Base-by-base conservation (phyloP, 2,113 vertebrate species). In the Scalopus aquaticus region DNA sequence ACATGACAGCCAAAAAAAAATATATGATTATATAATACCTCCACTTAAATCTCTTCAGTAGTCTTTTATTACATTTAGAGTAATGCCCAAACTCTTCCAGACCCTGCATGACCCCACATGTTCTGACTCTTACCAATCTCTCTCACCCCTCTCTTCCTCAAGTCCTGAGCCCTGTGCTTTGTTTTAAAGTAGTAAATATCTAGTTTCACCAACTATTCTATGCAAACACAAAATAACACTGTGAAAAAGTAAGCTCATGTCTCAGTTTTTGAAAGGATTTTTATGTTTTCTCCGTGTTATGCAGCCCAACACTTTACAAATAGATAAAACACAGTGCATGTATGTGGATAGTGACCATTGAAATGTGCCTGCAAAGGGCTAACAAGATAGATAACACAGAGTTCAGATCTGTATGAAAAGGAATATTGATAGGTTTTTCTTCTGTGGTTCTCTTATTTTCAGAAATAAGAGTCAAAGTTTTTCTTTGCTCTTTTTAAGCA, bases 1-100 rank as follows among this genome's bases (percentile, higher is more conserved):
- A 79, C 6, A 69, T 74, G 58, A 16, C 46, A 91, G 84, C 79
- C 72, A 93, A 85, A 93, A 54, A 96, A 93, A 84, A n/a, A n/a
- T n/a, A 89, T 82, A 74, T 83, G 32, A 83, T 90, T 86, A 87
- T 3, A 4, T 83, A 49, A 90, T 79, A 37, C 5, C 9, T 83
- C 39, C 83, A 37, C 42, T 73, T 83, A 91, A 88, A 91, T 88
- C 54, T 60, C n/a, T 81, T 73, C 79, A 70, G 49, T 56, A 20
- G 65, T 26, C 58, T 49, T 20, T 15, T 64, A 60, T 74, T 70
- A 32, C 72, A 80, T 91, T 91, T 77, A 93, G 37, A 93, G 69
- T 44, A 79, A 54, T 93, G 24, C 95, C 88, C 42, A 91, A 64
- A 93, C 44, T 91, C 88, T 92, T n/a, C 51, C 30, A 83, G 5